Evolutionary conservation across 1,140 invertebrate genomes (phyloP).

Genomic region (Metaphire vulgaris): DNA sequence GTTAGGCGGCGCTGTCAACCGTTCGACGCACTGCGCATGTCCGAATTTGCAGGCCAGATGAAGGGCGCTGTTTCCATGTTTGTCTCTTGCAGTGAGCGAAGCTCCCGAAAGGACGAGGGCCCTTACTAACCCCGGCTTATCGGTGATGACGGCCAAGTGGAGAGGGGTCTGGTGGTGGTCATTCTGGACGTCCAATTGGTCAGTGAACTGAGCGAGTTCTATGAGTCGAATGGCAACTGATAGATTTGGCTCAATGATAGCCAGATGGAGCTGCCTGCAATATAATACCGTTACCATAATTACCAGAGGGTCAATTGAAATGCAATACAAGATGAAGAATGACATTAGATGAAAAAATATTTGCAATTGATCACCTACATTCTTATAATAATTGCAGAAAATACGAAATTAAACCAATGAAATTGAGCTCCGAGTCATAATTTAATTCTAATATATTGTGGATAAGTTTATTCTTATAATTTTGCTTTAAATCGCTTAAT

Average conservation of each 20-base stretch:
- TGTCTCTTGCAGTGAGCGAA: constrained; percentile 27
- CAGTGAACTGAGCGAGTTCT: not conserved
- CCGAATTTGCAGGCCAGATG: constrained; percentile 53
- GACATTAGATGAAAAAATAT: too few relatives aligned
- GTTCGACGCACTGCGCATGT: constrained; percentile 59
- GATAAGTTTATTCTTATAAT: too few relatives aligned
- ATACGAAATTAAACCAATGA: too few relatives aligned
- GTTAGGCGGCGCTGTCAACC: constrained; percentile 57
- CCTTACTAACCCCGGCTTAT: constrained; percentile 59
- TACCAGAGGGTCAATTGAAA: too few relatives aligned
- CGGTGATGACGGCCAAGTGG: constrained; percentile 63
- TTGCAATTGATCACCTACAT: too few relatives aligned
- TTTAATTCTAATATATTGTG: too few relatives aligned
- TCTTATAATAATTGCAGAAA: too few relatives aligned
- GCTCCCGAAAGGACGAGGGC: constrained; percentile 64
- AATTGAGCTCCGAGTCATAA: too few relatives aligned
- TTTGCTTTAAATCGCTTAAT: too few relatives aligned
- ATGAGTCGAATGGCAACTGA: not conserved
- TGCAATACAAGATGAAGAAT: too few relatives aligned
- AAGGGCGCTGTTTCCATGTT: constrained; percentile 1
- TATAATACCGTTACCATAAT: too few relatives aligned
- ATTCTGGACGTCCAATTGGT: constrained; percentile 1
- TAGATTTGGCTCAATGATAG: not conserved
- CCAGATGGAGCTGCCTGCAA: not conserved
- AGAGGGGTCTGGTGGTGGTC: constrained; percentile 55